Conservation (phyloP, 2,113 vertebrate genomes). For the Megaceryle torquata region DNA sequence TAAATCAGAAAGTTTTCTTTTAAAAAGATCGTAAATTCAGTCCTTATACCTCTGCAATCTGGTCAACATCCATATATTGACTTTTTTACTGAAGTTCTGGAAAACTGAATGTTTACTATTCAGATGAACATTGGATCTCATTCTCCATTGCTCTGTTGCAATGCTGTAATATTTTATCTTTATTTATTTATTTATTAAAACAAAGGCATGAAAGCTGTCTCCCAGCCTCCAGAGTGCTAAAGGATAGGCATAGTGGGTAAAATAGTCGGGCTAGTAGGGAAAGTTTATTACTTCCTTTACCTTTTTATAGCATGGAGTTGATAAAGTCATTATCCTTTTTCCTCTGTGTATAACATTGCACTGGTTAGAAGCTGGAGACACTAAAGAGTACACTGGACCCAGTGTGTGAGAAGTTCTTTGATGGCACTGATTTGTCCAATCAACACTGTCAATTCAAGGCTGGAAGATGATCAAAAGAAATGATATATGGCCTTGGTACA, state of each 20-base stretch:
- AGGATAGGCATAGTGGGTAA: accelerated
- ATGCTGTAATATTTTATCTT: not conserved
- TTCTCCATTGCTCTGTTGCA: not conserved
- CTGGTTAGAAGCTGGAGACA: not conserved
- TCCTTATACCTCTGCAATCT: not conserved
- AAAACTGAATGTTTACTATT: not conserved
- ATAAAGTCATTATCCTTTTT: not conserved
- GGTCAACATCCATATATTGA: not conserved
- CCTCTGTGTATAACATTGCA: not conserved
- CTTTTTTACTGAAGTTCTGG: not conserved
- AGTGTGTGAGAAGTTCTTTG: not conserved
- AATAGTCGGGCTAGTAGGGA: not conserved
- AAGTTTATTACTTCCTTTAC: not conserved
- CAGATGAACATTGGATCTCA: not conserved
- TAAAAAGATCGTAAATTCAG: not conserved
- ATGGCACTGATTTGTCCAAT: not conserved
- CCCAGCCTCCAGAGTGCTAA: not conserved
- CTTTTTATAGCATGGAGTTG: not conserved
- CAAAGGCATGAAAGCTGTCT: not conserved
- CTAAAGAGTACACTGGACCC: not conserved
- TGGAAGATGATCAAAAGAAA: not conserved
- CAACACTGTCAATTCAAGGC: not conserved
- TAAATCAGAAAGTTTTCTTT: not conserved
- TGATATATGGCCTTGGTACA: accelerated
- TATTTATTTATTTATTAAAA: not conserved